Percentiles rank a stretch among this genome's conserved stretches.
Conservation (phyloP, 1,140 invertebrate species). For the Conopomorpha cramerella region DNA sequence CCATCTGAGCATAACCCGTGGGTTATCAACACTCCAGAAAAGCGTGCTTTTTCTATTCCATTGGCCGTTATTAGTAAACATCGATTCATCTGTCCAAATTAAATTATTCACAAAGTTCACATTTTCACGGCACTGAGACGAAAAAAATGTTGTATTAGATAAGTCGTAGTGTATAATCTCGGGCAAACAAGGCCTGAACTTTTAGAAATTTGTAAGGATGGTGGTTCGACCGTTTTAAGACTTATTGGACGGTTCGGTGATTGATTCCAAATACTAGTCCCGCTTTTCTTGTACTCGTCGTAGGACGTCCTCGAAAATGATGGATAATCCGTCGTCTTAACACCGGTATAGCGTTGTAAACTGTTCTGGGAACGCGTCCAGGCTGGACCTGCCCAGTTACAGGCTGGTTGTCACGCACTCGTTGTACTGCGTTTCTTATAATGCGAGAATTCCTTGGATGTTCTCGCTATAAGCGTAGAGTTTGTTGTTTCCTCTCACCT, state of each 20-base stretch:
- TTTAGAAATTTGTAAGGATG: neutral
- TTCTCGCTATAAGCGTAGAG: neutral
- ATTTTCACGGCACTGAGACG: neutral
- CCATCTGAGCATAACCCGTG: neutral
- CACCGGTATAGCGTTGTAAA: neutral
- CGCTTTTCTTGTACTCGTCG: neutral
- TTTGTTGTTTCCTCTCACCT: neutral
- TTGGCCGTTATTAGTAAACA: neutral
- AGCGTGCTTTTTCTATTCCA: neutral
- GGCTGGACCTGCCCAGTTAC: neutral
- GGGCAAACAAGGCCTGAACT: neutral
- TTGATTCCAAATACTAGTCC: neutral
- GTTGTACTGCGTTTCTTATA: neutral
- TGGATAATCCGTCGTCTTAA: neutral
- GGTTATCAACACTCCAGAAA: neutral
- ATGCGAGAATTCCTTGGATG: neutral
- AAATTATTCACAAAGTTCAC: too few relatives aligned
- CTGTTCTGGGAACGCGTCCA: neutral
- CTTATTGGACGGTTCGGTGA: conserved; percentile 1
- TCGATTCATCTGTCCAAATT: too few relatives aligned
- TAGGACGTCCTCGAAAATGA: neutral
- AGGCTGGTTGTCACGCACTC: neutral
- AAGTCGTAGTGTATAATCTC: conserved; percentile 1
- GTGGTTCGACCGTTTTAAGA: neutral
- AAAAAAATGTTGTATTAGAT: neutral